A percentile compares a stretch with the other conserved stretches of the same genome.
Conservation (phyloP, 1,140 invertebrate species). For the Drosophila melanogaster region DNA sequence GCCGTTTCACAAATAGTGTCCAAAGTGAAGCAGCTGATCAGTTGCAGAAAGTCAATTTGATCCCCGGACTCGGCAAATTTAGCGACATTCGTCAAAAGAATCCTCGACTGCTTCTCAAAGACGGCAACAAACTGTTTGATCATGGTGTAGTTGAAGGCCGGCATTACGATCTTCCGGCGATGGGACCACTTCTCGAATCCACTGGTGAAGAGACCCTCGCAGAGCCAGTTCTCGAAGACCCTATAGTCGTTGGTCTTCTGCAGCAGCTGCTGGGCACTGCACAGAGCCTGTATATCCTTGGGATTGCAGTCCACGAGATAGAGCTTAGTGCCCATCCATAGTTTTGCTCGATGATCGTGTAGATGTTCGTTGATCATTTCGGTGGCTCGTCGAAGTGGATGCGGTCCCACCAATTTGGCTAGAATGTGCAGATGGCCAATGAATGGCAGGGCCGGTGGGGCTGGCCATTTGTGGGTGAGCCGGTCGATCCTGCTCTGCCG, state of each 20-base stretch:
- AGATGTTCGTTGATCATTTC: slow-evolving; percentile 40
- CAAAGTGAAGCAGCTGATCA: slow-evolving; percentile 54
- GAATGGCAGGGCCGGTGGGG: slow-evolving; percentile 47
- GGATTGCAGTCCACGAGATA: slow-evolving; percentile 70
- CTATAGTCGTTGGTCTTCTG: slow-evolving; percentile 84
- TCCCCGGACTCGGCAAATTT: slow-evolving; percentile 9
- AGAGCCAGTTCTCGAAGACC: slow-evolving; percentile 88
- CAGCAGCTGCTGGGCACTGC: slow-evolving; percentile 83
- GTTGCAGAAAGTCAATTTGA: slow-evolving; percentile 50
- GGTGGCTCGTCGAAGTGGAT: slow-evolving; percentile 32
- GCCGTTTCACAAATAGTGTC: slow-evolving; percentile 72
- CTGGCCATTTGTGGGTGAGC: slow-evolving; percentile 63
- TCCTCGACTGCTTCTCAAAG: slow-evolving; percentile 51
- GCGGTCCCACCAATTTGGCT: slow-evolving; percentile 44
- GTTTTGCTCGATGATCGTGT: slow-evolving; percentile 64
- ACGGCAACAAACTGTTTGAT: slow-evolving; percentile 53
- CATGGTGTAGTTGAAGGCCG: slow-evolving; percentile 95
- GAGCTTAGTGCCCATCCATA: slow-evolving; percentile 64
- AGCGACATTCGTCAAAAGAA: slow-evolving; percentile 30
- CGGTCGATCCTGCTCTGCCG: slow-evolving; percentile 49
- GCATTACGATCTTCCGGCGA: slow-evolving; percentile 92
- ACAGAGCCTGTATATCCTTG: slow-evolving; percentile 67
- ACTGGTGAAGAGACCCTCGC: slow-evolving; percentile 88
- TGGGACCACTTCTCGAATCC: slow-evolving; percentile 90
- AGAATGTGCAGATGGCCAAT: slow-evolving; percentile 67